phyloP scores from a whole-genome alignment of 2,888 invertebrate genomes.

The Himalopsyche kuldschensis region DNA sequence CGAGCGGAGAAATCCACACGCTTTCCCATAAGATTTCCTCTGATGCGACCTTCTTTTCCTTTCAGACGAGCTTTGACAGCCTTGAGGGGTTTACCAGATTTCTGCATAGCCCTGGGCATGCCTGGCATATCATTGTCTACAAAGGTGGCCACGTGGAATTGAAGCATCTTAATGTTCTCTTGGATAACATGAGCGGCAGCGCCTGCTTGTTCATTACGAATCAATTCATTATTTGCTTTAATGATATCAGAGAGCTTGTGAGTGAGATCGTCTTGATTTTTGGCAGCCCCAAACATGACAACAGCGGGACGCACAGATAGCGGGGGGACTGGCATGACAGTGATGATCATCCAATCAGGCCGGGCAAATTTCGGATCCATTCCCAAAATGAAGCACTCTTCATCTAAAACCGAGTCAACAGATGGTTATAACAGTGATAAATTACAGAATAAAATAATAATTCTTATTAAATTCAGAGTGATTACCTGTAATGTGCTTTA shows the following conservation, averaged over 20 bases:
- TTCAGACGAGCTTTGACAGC: slow-evolving; percentile 95
- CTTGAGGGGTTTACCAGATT: slow-evolving; percentile 97
- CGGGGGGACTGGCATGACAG: slow-evolving; percentile 96
- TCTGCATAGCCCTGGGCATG: slow-evolving; percentile 96
- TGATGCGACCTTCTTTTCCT: slow-evolving; percentile 98
- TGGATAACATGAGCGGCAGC: slow-evolving; percentile 96
- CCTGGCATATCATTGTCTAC: slow-evolving; percentile 99
- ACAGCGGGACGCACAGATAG: slow-evolving; percentile 95
- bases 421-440: background rate
- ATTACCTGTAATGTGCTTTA: slow-evolving; percentile 82
- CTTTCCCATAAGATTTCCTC: slow-evolving; percentile 99
- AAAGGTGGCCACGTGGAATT: slow-evolving; percentile 97
- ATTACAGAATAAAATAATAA: background rate
- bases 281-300: slow-evolving; percentile 98
- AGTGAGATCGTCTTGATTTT: slow-evolving; percentile 98
- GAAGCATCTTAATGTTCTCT: slow-evolving; percentile 96
- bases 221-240: slow-evolving; percentile 94
- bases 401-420: slow-evolving; percentile 63
- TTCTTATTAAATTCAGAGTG: background rate
- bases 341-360: slow-evolving; percentile 99
- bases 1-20: slow-evolving; percentile 99
- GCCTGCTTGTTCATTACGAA: slow-evolving; percentile 93
- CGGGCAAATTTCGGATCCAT: slow-evolving; percentile 98
- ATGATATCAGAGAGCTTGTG: slow-evolving; percentile 98
- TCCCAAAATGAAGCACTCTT: slow-evolving; percentile 90